Evolutionary conservation across 2,113 vertebrate genomes (phyloP), one percentile per base, ranked within the genome.

Genomic region (Odobenus rosmarus): DNA sequence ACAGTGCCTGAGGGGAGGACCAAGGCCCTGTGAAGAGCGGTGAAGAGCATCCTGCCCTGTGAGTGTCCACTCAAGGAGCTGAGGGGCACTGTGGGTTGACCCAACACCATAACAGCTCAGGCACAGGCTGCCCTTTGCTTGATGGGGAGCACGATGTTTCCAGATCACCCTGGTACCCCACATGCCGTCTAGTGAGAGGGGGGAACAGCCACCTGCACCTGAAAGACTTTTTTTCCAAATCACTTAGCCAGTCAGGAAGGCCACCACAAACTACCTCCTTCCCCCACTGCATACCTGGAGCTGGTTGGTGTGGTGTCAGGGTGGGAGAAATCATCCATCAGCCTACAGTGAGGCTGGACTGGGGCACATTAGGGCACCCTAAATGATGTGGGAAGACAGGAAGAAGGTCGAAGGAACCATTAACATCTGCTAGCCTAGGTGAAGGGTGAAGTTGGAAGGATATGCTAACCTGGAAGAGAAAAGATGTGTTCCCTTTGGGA

Each of bases 231-330:
- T 74, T 64, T 67, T 33, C 26, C 28, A 71, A 90, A 64, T n/a
- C 6, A 13, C 64, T 86, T n/a, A 81, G 23, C 39, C 64, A 39
- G 28, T 59, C 79, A 81, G 18, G 12, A 14, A 64, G 59, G 1
- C 49, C 53, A 33, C 42, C 31, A 24, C 14, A 31, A 53, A 33
- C 12, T 39, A 69, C 9, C 42, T 31, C 23, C 31, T 4, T 15
- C 24, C 31, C 67, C 12, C 23, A 24, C 26, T 2, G 49, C 49
- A 5, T 46, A 33, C 24, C 15, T 77, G 59, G 51, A 31, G 36
- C 42, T 49, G 18, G 16, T 18, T 11, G 16, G 3, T 39, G 0
- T 7, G 3, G 51, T 4, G 26, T 4, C n/a, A 10, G 13, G 4
- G 4, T 31, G 8, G 31, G 39, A 80, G 53, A 9, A 59, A 18